Conservation (phyloP, 2,888 invertebrate genomes). For the Drosophila barbarae region DNA sequence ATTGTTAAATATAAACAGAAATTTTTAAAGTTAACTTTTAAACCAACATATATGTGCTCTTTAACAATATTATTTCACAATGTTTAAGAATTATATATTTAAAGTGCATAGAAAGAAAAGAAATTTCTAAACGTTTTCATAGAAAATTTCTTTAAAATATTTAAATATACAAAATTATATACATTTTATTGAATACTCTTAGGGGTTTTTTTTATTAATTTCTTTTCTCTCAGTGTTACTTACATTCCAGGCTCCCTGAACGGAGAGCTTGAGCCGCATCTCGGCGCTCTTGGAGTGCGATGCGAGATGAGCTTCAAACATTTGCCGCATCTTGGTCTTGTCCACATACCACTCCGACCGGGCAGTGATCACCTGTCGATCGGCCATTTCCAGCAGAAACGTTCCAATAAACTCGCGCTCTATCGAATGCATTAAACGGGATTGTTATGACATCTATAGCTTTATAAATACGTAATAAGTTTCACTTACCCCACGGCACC, state of each 20-base stretch:
- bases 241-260: slow-evolving; percentile 55
- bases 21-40: no score
- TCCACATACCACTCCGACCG: slow-evolving; percentile 58
- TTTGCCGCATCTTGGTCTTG: slow-evolving; percentile 48
- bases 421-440: slow-evolving; percentile 9
- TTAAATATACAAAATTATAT: background rate
- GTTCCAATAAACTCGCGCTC: slow-evolving; percentile 65
- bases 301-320: slow-evolving; percentile 47
- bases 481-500: slow-evolving; percentile 51
- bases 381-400: slow-evolving; percentile 63
- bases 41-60: no score
- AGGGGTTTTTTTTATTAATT: no score
- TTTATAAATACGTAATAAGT: background rate
- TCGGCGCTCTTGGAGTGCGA: slow-evolving; percentile 23
- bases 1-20: no score
- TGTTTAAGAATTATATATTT: background rate
- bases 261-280: slow-evolving; percentile 28
- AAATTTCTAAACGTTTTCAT: no score
- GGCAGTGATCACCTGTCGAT: slow-evolving; percentile 49
- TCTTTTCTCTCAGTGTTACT: slow-evolving; percentile 36
- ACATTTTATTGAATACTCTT: background rate
- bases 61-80: no score
- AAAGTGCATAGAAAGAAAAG: no score
- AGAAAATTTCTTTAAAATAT: background rate
- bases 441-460: no score